Percentiles rank a stretch among this genome's conserved stretches.
These are phyloP conservation scores for Blastobasis adustella DNA, from an alignment of 2,888 invertebrate species.

Conservation along the genomic window DNA sequence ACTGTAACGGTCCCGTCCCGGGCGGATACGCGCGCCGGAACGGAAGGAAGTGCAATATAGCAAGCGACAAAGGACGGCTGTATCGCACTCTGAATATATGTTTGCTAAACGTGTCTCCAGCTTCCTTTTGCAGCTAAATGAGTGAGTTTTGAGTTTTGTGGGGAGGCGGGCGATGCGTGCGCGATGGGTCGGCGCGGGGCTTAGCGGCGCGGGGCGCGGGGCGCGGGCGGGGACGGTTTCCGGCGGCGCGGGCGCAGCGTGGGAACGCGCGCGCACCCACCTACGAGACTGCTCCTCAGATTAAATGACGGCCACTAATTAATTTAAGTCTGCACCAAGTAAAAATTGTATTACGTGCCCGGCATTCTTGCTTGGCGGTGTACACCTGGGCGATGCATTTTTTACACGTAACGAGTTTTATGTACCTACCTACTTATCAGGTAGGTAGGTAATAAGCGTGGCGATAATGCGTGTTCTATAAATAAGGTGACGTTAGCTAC, in stretches of 20 bases:
- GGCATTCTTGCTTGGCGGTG: conserved; percentile 2
- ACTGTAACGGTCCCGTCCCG: conserved; percentile 1
- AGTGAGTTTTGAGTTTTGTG: conserved; percentile 39
- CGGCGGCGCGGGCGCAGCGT: conserved; percentile 67
- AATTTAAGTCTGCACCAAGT: conserved; percentile 56
- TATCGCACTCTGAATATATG: conserved; percentile 45
- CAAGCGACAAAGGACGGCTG: conserved; percentile 26
- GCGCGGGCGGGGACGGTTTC: conserved; percentile 39
- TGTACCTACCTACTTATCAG: too few relatives aligned
- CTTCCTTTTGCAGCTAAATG: conserved; percentile 55
- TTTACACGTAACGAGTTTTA: too few relatives aligned
- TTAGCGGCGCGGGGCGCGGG: conserved; percentile 41
- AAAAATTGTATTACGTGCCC: conserved; percentile 34
- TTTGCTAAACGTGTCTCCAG: conserved; percentile 60
- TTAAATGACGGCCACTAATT: conserved; percentile 68
- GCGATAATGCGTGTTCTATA: too few relatives aligned
- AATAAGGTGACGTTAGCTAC: too few relatives aligned
- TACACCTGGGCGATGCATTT: too few relatives aligned
- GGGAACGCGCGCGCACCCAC: conserved; percentile 64
- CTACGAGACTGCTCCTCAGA: conserved; percentile 57
- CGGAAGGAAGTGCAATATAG: conserved; percentile 58
- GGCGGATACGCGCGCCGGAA: conserved; percentile 18
- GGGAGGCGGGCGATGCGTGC: conserved; percentile 54
- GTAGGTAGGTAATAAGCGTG: too few relatives aligned
- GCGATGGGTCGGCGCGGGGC: conserved; percentile 57